These are phyloP conservation scores for Drosophila novamexicana DNA, from an alignment of 1,140 invertebrate genomes.

Conservation along the genomic window DNA sequence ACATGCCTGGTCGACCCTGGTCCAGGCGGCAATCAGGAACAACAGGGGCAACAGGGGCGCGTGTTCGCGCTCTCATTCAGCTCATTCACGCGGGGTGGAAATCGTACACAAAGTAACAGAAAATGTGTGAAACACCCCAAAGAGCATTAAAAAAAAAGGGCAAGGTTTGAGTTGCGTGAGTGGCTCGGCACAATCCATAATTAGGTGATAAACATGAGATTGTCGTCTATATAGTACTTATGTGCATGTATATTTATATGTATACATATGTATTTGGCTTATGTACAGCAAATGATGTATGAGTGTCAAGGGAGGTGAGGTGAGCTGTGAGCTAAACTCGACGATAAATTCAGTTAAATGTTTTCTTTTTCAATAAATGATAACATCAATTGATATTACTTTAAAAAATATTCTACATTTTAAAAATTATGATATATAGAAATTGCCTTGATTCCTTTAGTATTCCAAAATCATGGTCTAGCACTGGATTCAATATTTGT, in stretches of 20 bases:
- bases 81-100: slow-evolving; percentile 52
- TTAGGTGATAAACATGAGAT: slow-evolving; percentile 56
- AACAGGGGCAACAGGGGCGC: slow-evolving; percentile 4
- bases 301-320: neutral
- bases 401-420: too few relatives aligned
- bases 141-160: slow-evolving; percentile 29
- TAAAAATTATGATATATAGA: too few relatives aligned
- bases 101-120: slow-evolving; percentile 24
- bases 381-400: too few relatives aligned
- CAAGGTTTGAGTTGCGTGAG: slow-evolving; percentile 16
- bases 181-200: slow-evolving; percentile 52
- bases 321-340: neutral
- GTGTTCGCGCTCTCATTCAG: slow-evolving; percentile 1
- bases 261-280: slow-evolving; percentile 1
- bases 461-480: too few relatives aligned
- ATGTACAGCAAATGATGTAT: neutral
- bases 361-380: too few relatives aligned
- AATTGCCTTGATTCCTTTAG: too few relatives aligned
- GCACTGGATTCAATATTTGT: too few relatives aligned
- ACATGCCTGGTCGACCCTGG: slow-evolving; percentile 22
- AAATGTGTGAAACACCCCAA: slow-evolving; percentile 53
- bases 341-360: too few relatives aligned
- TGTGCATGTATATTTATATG: neutral
- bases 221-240: neutral
- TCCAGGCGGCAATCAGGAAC: neutral